Evolutionary conservation across 1,140 invertebrate genomes (phyloP), one percentile per base, ranked within the genome.

Genomic region (Scaptodrosophila lebanonensis): DNA sequence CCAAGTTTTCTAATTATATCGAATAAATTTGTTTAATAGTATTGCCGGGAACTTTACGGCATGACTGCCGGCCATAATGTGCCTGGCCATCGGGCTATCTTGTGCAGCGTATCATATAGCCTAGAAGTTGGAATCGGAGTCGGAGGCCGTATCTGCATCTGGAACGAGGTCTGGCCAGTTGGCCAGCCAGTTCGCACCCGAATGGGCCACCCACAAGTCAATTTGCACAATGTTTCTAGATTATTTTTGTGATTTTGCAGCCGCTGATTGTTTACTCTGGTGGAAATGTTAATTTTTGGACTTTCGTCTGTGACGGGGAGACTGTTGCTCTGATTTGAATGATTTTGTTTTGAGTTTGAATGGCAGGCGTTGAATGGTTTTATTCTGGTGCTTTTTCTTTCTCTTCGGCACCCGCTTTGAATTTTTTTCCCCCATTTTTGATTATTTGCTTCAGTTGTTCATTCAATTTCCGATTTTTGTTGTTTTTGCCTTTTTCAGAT

Each of bases 1-100:
- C 77, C 77, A 83, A 83, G 77, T 83, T 83, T 79, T 72, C 77
- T 83, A 77, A 83, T 83, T 83, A 83, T 83, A 83, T 83, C 68
- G 71, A 83, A 83, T 77, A 83, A 83, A 83, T 83, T 83, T 72
- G 71, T 69, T 83, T 83, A 83, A 83, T 83, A 73, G 61, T 73
- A 53, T 62, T 49, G 71, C 58, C 29, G 51, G 29, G 43, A 49
- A 50, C 54, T 49, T 76, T 58, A 18, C 35, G 45, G 50, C 35
- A 12, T 35, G 11, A 29, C 18, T 65, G 33, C 57, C 60, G 48
- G 44, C 57, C 47, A 12, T 43, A 36, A 53, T 60, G 30, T 32
- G 15, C n/a, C 7, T 36, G 1, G 2, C n/a, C 2, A 8, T n/a
- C 9, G 35, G 25, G 13, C 39, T 44, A 25, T 50, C 33, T 49